These are phyloP conservation scores for Pedetes capensis DNA, from an alignment of 2,113 vertebrate genomes.

Conservation along the genomic window DNA sequence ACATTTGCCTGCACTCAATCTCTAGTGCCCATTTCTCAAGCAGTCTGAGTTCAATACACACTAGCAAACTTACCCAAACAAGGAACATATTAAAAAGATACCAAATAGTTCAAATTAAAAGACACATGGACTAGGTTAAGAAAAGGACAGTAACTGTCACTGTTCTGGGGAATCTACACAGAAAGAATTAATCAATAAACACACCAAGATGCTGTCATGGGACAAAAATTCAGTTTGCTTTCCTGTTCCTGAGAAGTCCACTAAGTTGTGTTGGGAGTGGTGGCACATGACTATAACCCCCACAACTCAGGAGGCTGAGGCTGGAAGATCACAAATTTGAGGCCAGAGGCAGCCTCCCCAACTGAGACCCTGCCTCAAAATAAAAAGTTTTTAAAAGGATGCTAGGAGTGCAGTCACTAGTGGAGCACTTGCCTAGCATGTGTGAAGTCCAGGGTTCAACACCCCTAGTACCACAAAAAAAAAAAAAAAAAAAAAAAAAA, in stretches of 20 bases:
- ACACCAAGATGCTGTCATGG: neutral
- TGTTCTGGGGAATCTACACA: neutral
- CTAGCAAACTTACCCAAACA: neutral
- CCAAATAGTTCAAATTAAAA: neutral
- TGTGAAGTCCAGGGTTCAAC: no score
- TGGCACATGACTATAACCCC: no score
- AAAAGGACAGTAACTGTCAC: neutral
- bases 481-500: no score
- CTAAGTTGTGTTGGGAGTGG: no score
- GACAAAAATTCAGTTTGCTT: neutral
- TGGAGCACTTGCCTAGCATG: no score
- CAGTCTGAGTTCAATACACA: neutral
- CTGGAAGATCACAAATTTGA: no score
- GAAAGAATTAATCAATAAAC: neutral
- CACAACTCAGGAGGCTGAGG: no score
- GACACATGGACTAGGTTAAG: neutral
- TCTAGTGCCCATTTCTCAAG: neutral
- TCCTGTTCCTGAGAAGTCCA: neutral
- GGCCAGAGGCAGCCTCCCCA: no score
- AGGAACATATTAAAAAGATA: neutral
- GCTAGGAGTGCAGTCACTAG: no score
- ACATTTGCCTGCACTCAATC: neutral
- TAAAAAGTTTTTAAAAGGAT: no score
- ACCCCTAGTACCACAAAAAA: no score
- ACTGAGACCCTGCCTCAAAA: no score